Evolutionary conservation across 2,797 vertebrate species (phyloP).

Genomic region (Mus caroli): DNA sequence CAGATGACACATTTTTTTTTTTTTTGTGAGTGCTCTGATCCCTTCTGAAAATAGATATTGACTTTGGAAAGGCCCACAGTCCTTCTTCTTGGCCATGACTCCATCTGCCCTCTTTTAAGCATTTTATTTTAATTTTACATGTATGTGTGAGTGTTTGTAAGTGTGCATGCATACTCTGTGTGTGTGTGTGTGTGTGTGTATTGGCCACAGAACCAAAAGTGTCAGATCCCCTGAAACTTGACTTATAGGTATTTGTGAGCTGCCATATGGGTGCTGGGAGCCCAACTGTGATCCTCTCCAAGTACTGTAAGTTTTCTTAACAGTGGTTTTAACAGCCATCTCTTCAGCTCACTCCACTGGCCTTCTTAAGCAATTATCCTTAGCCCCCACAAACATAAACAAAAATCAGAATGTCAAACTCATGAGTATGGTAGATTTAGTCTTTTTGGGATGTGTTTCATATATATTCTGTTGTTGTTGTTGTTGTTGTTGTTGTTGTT

Average conservation of each 20-base stretch:
- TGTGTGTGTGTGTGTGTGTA: neutral
- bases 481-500: neutral
- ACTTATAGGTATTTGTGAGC: neutral
- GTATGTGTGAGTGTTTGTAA: neutral
- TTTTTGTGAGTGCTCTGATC: slow-evolving; percentile 47
- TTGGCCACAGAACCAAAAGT: neutral
- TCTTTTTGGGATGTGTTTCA: neutral
- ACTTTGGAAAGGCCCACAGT: slow-evolving; percentile 30
- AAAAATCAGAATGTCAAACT: neutral
- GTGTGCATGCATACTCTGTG: too few species aligned
- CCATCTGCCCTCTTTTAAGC: neutral
- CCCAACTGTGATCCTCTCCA: neutral
- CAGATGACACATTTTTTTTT: neutral
- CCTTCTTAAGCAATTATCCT: neutral
- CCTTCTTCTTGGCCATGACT: neutral
- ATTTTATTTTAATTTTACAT: neutral
- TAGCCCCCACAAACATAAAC: neutral
- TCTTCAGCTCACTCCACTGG: neutral
- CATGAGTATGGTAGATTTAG: neutral
- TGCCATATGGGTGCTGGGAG: neutral
- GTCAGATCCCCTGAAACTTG: neutral
- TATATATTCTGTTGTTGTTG: neutral
- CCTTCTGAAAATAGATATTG: slow-evolving; percentile 65
- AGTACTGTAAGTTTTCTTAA: neutral
- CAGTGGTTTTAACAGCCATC: neutral